phyloP scores from a whole-genome alignment of 2,888 invertebrate species.

The Yponomeuta sedellus region DNA sequence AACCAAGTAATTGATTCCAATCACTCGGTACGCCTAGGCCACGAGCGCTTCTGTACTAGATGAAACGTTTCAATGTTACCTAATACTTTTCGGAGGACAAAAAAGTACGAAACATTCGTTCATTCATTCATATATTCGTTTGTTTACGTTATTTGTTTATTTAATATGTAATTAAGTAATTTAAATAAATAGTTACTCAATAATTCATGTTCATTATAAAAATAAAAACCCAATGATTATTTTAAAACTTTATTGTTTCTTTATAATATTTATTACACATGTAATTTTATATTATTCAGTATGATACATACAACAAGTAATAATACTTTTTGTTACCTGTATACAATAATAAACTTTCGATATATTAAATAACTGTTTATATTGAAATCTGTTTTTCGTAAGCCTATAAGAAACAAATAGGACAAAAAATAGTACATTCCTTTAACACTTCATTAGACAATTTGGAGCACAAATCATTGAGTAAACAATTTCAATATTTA shows the following conservation, averaged over 20 bases:
- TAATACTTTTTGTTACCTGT: constrained; percentile 69
- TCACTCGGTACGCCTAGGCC: too few relatives aligned
- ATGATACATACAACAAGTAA: constrained; percentile 70
- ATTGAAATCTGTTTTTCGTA: constrained; percentile 48
- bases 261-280: constrained; percentile 74
- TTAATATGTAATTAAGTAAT: too few relatives aligned
- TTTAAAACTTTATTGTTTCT: constrained; percentile 74
- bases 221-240: constrained; percentile 41
- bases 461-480: background rate
- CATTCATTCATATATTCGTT: too few relatives aligned
- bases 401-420: background rate
- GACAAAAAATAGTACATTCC: background rate
- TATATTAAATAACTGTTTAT: constrained; percentile 71
- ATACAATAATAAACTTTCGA: constrained; percentile 74
- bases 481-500: constrained; percentile 25
- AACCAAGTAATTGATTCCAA: too few relatives aligned
- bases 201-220: constrained; percentile 19
- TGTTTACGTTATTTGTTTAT: too few relatives aligned
- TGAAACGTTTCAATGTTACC: too few relatives aligned
- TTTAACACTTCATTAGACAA: background rate
- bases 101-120: too few relatives aligned
- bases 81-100: too few relatives aligned
- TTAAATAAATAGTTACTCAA: too few relatives aligned
- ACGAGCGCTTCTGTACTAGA: too few relatives aligned
- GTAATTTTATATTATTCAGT: constrained; percentile 58